phyloP scores from a whole-genome alignment of 2,888 invertebrate genomes.

The Rhamnusium bicolor region DNA sequence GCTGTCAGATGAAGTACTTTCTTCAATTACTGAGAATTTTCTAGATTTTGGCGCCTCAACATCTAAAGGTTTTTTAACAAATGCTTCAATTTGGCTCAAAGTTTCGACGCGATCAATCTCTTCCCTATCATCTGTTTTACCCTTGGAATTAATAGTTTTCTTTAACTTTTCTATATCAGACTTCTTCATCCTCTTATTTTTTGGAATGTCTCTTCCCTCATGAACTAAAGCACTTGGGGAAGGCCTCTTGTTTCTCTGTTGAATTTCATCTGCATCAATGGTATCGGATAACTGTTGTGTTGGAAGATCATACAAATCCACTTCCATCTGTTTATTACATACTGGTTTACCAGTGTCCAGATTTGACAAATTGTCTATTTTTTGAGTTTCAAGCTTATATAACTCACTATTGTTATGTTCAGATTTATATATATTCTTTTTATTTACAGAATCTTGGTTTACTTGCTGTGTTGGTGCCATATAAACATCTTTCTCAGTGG shows the following conservation, averaged over 20 bases:
- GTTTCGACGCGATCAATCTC: not conserved
- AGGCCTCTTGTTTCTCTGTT: too few species aligned
- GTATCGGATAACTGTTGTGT: not conserved
- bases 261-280: too few species aligned
- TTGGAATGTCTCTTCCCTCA: not conserved
- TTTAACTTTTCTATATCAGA: not conserved
- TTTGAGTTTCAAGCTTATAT: not conserved
- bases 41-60: conserved; percentile 17
- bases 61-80: not conserved
- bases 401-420: too few species aligned
- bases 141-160: not conserved
- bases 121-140: not conserved
- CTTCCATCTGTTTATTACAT: not conserved
- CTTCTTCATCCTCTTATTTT: conserved; percentile 8
- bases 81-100: not conserved
- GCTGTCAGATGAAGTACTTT: not conserved
- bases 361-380: not conserved
- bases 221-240: too few species aligned
- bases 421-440: too few species aligned
- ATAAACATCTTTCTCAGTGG: conserved; percentile 40
- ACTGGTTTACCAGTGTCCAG: not conserved
- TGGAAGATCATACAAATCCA: not conserved
- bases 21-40: not conserved
- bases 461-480: conserved; percentile 22
- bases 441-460: not conserved